Conservation (phyloP, 2,113 vertebrate genomes). For the Silurus asotus region DNA sequence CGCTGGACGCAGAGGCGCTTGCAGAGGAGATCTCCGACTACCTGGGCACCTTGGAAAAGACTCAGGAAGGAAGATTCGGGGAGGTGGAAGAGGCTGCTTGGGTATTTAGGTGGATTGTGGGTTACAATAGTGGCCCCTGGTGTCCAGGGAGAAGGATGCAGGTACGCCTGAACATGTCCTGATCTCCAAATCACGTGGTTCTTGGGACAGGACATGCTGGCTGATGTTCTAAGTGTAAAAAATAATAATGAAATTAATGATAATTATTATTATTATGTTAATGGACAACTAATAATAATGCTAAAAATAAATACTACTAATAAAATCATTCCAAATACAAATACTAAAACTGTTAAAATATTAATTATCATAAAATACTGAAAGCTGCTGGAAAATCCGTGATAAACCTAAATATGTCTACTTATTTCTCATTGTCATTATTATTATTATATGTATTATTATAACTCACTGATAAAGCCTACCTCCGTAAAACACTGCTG, state of each 20-base stretch:
- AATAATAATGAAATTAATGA: neutral
- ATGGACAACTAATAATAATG: neutral
- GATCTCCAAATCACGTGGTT: slow-evolving; percentile 69
- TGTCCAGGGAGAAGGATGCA: slow-evolving; percentile 72
- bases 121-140: slow-evolving; percentile 70
- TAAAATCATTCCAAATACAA: neutral
- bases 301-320: neutral
- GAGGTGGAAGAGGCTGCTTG: slow-evolving; percentile 67
- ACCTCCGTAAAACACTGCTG: slow-evolving; percentile 29
- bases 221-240: slow-evolving; percentile 59
- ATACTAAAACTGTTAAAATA: neutral
- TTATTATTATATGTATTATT: neutral
- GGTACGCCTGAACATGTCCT: slow-evolving; percentile 65
- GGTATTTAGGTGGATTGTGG: slow-evolving; percentile 16
- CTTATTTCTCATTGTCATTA: neutral
- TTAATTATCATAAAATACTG: neutral
- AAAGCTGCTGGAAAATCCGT: neutral
- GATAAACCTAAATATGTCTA: neutral
- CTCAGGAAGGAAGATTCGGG: slow-evolving; percentile 59
- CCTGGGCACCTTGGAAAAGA: slow-evolving; percentile 64
- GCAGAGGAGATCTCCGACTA: slow-evolving; percentile 65
- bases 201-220: slow-evolving; percentile 29
- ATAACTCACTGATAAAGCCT: neutral
- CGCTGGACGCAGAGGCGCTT: slow-evolving; percentile 62
- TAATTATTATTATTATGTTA: too few relatives aligned